phyloP scores from a whole-genome alignment of 2,888 invertebrate species.

The Labia minor region DNA sequence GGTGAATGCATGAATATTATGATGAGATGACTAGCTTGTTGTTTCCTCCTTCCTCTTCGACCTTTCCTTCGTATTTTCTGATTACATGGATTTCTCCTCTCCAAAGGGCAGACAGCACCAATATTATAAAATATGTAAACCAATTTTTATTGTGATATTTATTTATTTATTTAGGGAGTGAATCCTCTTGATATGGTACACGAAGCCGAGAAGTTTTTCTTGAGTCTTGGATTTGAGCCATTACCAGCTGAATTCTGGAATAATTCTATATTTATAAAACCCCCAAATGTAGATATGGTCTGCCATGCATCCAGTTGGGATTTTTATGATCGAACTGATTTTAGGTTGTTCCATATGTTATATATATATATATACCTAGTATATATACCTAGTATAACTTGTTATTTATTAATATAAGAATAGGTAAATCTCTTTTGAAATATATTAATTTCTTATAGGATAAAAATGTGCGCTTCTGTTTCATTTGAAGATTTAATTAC shows the following conservation, averaged over 20 bases:
- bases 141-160: too few species aligned
- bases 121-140: too few species aligned
- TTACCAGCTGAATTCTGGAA: constrained; percentile 26
- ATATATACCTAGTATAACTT: neutral
- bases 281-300: constrained; percentile 45
- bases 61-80: too few species aligned
- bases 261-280: constrained; percentile 46
- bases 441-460: constrained; percentile 27
- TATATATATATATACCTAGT: neutral
- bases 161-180: too few species aligned
- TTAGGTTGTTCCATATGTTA: constrained; percentile 38
- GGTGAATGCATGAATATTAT: too few species aligned
- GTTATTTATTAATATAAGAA: neutral
- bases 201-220: constrained; percentile 49
- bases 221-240: constrained; percentile 46
- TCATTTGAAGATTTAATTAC: constrained; percentile 34
- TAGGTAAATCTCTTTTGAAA: constrained; percentile 3
- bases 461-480: constrained; percentile 35
- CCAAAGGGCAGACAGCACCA: too few species aligned
- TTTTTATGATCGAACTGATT: constrained; percentile 53
- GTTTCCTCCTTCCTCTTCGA: too few species aligned
- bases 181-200: constrained; percentile 41
- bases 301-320: constrained; percentile 62
- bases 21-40: too few species aligned
- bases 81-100: too few species aligned